A percentile compares a stretch with the other conserved stretches of the same genome.
Conservation (phyloP, 1,140 invertebrate genomes). For the Portunus trituberculatus region DNA sequence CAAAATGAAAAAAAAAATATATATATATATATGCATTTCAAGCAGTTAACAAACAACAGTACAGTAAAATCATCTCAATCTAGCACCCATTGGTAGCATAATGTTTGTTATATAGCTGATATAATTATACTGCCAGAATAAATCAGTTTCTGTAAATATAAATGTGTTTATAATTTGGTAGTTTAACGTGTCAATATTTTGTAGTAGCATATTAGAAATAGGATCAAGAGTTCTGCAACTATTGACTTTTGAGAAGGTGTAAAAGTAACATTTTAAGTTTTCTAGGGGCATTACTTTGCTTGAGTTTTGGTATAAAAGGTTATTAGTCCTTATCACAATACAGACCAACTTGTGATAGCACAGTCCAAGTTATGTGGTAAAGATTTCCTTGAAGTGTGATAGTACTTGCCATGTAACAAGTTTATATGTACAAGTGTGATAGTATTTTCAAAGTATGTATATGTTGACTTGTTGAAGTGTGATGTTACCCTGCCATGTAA, state of each 20-base stretch:
- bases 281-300: slow-evolving; percentile 47
- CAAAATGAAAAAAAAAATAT: background rate
- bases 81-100: background rate
- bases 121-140: background rate
- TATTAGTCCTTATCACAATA: slow-evolving; percentile 31
- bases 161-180: slow-evolving; percentile 24
- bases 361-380: slow-evolving; percentile 36
- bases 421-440: slow-evolving; percentile 51
- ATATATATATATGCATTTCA: no score
- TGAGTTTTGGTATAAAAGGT: slow-evolving; percentile 22
- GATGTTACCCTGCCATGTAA: slow-evolving; percentile 26
- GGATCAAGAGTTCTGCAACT: slow-evolving; percentile 35
- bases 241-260: slow-evolving; percentile 14
- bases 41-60: background rate
- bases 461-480: slow-evolving; percentile 56
- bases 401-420: slow-evolving; percentile 48
- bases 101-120: slow-evolving; percentile 14
- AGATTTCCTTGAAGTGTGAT: slow-evolving; percentile 50
- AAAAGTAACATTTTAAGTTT: slow-evolving; percentile 35
- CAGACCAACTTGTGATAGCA: slow-evolving; percentile 56
- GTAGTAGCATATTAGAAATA: background rate
- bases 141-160: background rate
- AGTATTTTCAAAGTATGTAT: slow-evolving; percentile 24
- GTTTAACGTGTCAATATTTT: slow-evolving; percentile 28
- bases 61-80: background rate